phyloP scores from a whole-genome alignment of 2,113 vertebrate species.

The Callocephalon fimbriatum region DNA sequence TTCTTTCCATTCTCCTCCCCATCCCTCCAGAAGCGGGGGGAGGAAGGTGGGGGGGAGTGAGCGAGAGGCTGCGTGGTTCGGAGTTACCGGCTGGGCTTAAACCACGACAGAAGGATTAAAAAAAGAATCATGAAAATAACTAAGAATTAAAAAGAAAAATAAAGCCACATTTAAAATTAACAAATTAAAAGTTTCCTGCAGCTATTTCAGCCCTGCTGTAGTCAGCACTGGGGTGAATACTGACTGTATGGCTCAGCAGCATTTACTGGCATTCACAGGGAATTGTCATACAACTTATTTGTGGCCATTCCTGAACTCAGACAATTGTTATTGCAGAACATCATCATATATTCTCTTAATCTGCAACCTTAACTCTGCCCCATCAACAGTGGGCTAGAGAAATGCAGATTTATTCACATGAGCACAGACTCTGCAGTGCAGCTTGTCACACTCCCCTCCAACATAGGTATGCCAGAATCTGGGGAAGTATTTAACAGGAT shows the following conservation, averaged over 20 bases:
- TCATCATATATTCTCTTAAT: neutral
- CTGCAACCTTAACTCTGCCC: neutral
- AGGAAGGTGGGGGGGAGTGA: no score
- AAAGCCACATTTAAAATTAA: neutral
- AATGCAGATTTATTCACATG: neutral
- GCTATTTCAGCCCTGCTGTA: neutral
- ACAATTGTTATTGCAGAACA: neutral
- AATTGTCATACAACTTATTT: neutral
- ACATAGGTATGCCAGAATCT: neutral
- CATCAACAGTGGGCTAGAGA: neutral
- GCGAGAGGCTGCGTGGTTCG: no score
- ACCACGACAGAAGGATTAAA: neutral
- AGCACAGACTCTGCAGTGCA: neutral
- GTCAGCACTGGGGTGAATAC: neutral
- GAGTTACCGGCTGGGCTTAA: no score
- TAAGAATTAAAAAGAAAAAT: neutral
- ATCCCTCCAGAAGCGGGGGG: no score
- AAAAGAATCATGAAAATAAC: neutral
- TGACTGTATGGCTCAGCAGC: neutral
- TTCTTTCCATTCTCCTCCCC: no score
- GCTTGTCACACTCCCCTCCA: neutral
- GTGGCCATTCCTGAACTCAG: neutral
- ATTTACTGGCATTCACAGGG: neutral
- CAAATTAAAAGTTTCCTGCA: neutral
- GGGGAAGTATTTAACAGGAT: neutral